Percentiles rank a stretch among this genome's conserved stretches.
Conservation (phyloP, 2,797 vertebrate species). For the Sebastes elongatus region DNA sequence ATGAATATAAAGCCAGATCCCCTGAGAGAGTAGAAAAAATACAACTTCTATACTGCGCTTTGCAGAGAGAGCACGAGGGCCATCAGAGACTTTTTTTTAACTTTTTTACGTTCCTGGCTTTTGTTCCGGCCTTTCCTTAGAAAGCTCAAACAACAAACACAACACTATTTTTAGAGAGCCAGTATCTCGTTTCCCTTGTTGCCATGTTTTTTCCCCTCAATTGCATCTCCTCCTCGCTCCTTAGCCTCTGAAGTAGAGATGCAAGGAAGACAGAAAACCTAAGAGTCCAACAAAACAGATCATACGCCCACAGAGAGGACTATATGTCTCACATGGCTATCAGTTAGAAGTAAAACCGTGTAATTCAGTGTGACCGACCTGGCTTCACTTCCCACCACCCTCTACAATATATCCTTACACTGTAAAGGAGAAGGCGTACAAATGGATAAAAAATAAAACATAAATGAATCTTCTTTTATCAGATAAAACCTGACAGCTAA, state of each 20-base stretch:
- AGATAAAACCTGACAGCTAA: background rate
- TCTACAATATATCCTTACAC: background rate
- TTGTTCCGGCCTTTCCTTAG: constrained; percentile 19
- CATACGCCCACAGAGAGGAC: background rate
- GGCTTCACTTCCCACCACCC: background rate
- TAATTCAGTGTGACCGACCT: background rate
- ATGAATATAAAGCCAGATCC: constrained; percentile 58
- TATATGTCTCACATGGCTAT: background rate
- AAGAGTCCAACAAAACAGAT: background rate
- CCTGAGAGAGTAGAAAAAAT: constrained; percentile 31
- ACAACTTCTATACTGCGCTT: constrained; percentile 23
- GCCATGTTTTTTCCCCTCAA: background rate
- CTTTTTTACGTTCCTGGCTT: constrained; percentile 37
- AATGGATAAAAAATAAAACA: background rate
- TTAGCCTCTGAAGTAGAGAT: background rate
- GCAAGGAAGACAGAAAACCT: background rate
- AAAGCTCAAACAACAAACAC: background rate
- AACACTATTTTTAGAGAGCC: background rate
- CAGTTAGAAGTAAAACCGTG: background rate
- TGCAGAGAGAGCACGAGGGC: constrained; percentile 9
- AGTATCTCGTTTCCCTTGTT: background rate
- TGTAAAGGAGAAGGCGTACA: background rate
- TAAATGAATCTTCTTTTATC: background rate
- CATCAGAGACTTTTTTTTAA: constrained; percentile 37
- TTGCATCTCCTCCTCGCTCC: background rate